A percentile compares a stretch with the other conserved stretches of the same genome.
Evolutionary conservation across 2,888 invertebrate species (phyloP).

Genomic region (Hypomecis atomaria): DNA sequence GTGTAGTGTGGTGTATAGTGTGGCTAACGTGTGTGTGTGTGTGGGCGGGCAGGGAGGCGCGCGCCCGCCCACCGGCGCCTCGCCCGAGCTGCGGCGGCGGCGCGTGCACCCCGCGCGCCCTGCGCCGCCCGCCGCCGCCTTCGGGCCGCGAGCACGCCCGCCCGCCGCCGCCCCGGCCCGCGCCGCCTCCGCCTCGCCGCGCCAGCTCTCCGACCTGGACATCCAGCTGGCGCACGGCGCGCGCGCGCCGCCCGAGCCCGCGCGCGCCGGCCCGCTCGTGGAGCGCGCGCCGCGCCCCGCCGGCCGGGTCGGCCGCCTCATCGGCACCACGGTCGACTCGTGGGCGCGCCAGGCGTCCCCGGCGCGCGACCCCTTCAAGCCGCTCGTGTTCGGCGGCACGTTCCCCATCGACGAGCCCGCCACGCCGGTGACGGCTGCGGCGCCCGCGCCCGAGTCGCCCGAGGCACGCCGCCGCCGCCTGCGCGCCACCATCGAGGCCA

Average conservation of each 20-base stretch:
- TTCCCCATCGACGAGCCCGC: conserved; percentile 92
- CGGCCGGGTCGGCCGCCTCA: conserved; percentile 74
- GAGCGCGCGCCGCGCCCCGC: conserved; percentile 21
- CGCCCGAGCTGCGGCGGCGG: conserved; percentile 40
- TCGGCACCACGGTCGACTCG: conserved; percentile 86
- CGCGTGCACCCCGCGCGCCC: conserved; percentile 45
- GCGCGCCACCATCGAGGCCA: conserved; percentile 74
- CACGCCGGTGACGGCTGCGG: conserved; percentile 47
- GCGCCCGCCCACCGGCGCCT: conserved; percentile 38
- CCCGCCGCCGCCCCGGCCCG: conserved; percentile 17
- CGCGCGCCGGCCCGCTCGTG: conserved; percentile 76
- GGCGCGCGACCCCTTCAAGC: conserved; percentile 77
- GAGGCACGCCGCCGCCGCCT: conserved; percentile 54
- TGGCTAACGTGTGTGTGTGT: conserved; percentile 44
- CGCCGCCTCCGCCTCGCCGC: conserved; percentile 27
- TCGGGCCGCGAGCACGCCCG: conserved; percentile 30
- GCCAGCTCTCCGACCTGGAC: conserved; percentile 57
- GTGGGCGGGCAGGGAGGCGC: conserved; percentile 45
- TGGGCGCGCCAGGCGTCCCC: conserved; percentile 81
- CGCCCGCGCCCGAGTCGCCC: conserved; percentile 33
- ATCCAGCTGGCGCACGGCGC: conserved; percentile 55
- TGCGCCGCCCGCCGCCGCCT: conserved; percentile 37
- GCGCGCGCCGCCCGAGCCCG: conserved; percentile 21
- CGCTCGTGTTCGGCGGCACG: conserved; percentile 93
- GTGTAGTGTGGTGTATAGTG: conserved; percentile 19